These are phyloP conservation scores for Squalus acanthias DNA, from an alignment of 2,797 vertebrate species.

Conservation along the genomic window DNA sequence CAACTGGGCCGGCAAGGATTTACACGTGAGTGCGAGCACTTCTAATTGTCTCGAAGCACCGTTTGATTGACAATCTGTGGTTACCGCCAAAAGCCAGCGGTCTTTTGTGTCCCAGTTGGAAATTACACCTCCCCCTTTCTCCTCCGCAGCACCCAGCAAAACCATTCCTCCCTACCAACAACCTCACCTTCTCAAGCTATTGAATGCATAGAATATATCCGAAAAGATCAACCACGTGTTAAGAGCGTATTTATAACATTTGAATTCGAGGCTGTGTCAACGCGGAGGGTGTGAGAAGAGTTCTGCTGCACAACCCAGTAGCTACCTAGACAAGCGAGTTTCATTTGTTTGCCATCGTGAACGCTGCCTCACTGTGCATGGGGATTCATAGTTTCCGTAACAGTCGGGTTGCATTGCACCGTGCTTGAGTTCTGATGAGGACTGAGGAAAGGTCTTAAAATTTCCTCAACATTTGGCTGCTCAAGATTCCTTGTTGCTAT, in stretches of 20 bases:
- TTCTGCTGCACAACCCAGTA: neutral
- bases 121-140: neutral
- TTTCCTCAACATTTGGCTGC: neutral
- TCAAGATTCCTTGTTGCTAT: neutral
- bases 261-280: neutral
- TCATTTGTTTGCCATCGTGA: neutral
- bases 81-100: neutral
- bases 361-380: neutral
- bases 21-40: conserved; percentile 72
- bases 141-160: neutral
- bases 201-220: neutral
- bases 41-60: neutral
- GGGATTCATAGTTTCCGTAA: neutral
- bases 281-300: neutral
- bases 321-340: neutral
- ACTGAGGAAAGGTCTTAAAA: neutral
- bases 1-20: conserved; percentile 97
- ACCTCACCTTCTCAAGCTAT: no score
- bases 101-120: neutral
- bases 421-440: neutral
- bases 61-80: neutral
- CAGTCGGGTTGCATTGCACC: neutral
- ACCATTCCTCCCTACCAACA: neutral
- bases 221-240: neutral
- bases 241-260: neutral